Percentiles rank a stretch among this genome's conserved stretches.
Evolutionary conservation across 2,797 vertebrate species (phyloP).

Genomic region (Cetoscarus ocellatus): DNA sequence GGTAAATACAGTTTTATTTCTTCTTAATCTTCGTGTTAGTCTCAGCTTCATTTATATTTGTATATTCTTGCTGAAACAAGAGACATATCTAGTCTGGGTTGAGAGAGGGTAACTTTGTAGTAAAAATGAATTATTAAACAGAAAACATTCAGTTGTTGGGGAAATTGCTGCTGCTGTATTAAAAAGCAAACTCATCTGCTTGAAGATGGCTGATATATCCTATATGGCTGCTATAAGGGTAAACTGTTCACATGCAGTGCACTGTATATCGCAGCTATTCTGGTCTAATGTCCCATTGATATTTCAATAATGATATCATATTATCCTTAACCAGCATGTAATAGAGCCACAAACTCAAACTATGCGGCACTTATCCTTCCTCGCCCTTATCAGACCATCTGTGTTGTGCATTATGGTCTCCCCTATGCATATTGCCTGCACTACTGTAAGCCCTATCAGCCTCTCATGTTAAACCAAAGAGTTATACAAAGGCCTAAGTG

Average conservation of each 20-base stretch:
- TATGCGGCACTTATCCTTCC: conserved; percentile 7
- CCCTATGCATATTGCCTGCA: conserved; percentile 43
- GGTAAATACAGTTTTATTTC: too few relatives aligned
- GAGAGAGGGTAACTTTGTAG: too few relatives aligned
- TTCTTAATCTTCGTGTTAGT: too few relatives aligned
- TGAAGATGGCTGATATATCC: not conserved
- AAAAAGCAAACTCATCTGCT: not conserved
- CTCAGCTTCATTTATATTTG: too few relatives aligned
- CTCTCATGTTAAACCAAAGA: conserved; percentile 58
- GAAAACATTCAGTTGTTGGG: too few relatives aligned
- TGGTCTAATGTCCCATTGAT: not conserved
- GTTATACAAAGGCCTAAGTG: conserved; percentile 42
- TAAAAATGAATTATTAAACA: too few relatives aligned
- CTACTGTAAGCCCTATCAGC: conserved; percentile 36
- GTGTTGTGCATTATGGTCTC: conserved; percentile 30
- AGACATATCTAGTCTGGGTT: too few relatives aligned
- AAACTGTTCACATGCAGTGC: not conserved
- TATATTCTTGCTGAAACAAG: too few relatives aligned
- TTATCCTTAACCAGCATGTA: conserved; percentile 4
- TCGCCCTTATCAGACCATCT: conserved; percentile 36
- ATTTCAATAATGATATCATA: conserved; percentile 4
- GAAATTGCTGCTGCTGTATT: too few relatives aligned
- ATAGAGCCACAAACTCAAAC: conserved; percentile 16
- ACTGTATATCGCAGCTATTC: not conserved
- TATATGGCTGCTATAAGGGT: not conserved